A percentile compares a stretch with the other conserved stretches of the same genome.
phyloP scores from a whole-genome alignment of 2,797 vertebrate species.

The Hozukius guyotensis region DNA sequence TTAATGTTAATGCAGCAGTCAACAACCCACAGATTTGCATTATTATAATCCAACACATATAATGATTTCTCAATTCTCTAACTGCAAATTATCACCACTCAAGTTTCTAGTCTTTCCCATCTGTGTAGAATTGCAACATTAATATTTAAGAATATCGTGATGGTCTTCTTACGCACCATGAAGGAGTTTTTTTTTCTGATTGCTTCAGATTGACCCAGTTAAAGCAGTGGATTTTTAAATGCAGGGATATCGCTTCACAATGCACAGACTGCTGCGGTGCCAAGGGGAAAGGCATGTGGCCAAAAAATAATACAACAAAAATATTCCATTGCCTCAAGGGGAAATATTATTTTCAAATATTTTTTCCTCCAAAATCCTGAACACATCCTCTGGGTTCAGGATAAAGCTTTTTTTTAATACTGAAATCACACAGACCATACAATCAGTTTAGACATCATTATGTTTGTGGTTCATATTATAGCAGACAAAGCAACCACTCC shows the following conservation, averaged over 20 bases:
- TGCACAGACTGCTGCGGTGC: constrained; percentile 19
- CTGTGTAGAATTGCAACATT: constrained; percentile 10
- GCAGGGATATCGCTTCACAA: constrained; percentile 28
- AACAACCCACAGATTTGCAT: not conserved
- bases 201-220: constrained; percentile 62
- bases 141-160: constrained; percentile 39
- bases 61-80: not conserved
- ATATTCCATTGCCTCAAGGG: constrained; percentile 19
- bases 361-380: constrained; percentile 8
- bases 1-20: not conserved
- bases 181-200: constrained; percentile 20
- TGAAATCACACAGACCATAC: constrained; percentile 3
- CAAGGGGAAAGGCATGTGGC: constrained; percentile 30
- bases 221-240: constrained; percentile 41
- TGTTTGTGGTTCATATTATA: not conserved
- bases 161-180: constrained; percentile 13
- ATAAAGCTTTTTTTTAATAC: not conserved
- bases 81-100: not conserved
- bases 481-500: not conserved
- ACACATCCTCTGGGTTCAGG: constrained; percentile 1
- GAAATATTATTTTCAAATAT: constrained; percentile 19
- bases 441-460: not conserved
- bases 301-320: constrained; percentile 14
- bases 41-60: not conserved
- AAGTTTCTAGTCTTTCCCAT: not conserved